Percentiles rank a stretch among this genome's conserved stretches.
phyloP scores from a whole-genome alignment of 2,113 vertebrate species.

The Sceloporus undulatus region DNA sequence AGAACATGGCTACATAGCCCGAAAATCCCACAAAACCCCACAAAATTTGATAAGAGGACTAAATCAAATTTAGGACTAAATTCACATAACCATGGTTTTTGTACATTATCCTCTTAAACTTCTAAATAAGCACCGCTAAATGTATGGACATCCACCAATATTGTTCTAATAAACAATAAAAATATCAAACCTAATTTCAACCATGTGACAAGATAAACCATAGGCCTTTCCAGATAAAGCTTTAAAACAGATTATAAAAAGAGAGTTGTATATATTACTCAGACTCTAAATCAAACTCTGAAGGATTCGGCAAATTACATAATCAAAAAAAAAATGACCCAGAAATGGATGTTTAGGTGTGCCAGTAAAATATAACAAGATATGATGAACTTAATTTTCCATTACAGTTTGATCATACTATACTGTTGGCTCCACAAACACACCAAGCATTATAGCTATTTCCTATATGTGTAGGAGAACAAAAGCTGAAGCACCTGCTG shows the following conservation, averaged over 20 bases:
- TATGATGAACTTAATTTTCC: background rate
- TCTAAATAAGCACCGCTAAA: background rate
- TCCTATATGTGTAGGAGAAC: background rate
- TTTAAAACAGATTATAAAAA: background rate
- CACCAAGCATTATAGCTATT: background rate
- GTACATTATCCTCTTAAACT: too few relatives aligned
- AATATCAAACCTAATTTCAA: background rate
- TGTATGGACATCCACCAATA: background rate
- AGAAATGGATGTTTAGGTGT: background rate
- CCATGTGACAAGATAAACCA: background rate
- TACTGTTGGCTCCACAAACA: conserved; percentile 8
- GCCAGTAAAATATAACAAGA: background rate
- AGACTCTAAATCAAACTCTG: background rate
- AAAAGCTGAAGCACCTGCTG: conserved; percentile 22
- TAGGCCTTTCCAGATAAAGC: background rate
- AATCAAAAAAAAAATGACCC: background rate
- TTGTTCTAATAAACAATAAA: background rate
- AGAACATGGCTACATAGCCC: too few relatives aligned
- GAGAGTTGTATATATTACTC: background rate
- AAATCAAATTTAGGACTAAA: too few relatives aligned
- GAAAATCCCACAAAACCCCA: background rate
- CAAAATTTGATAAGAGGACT: background rate
- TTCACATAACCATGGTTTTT: too few relatives aligned
- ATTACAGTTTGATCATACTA: background rate
- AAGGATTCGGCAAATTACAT: background rate